Conservation (phyloP, 1,140 invertebrate genomes). For the Oscheius sp. region DNA sequence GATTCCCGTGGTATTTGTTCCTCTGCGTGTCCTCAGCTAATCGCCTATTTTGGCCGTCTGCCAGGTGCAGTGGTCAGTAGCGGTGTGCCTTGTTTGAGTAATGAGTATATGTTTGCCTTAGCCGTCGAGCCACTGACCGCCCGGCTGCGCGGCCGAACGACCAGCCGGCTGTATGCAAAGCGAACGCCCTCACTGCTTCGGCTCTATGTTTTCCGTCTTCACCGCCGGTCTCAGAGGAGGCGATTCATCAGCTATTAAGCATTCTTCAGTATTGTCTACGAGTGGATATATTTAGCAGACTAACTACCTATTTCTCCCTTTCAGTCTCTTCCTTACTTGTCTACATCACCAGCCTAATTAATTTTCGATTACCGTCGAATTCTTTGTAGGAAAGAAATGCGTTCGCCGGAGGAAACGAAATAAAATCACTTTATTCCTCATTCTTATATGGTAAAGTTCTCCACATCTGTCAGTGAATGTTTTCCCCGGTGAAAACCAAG, state of each 20-base stretch:
- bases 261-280: neutral
- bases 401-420: too few species aligned
- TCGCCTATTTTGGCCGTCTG: neutral
- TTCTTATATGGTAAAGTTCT: too few species aligned
- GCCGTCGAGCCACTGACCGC: neutral
- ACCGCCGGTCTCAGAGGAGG: neutral
- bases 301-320: neutral
- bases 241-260: neutral
- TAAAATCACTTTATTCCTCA: too few species aligned
- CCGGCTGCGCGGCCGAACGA: neutral
- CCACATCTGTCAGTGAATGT: too few species aligned
- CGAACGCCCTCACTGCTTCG: neutral
- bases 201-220: neutral
- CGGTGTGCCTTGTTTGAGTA: neutral
- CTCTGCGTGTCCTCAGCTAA: too few species aligned
- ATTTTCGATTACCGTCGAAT: too few species aligned
- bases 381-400: too few species aligned
- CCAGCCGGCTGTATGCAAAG: constrained; percentile 8
- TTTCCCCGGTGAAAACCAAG: too few species aligned
- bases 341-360: too few species aligned
- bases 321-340: neutral
- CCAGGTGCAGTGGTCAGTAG: neutral
- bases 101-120: neutral
- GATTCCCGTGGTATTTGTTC: too few species aligned
- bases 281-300: neutral